Evolutionary conservation across 2,888 invertebrate species (phyloP).

Genomic region (Cataglyphis cursor): DNA sequence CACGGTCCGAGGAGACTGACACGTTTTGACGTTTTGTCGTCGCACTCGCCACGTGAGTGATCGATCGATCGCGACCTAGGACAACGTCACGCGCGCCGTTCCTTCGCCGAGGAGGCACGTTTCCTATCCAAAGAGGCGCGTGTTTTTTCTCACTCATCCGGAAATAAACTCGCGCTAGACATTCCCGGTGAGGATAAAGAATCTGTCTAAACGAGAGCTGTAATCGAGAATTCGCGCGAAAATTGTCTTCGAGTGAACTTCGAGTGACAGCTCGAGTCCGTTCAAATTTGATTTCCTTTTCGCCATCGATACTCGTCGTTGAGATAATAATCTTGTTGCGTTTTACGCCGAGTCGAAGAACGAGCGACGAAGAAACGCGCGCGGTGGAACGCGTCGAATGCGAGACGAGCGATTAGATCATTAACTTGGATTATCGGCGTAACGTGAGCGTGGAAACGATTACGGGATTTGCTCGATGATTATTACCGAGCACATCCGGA

Average conservation of each 20-base stretch:
- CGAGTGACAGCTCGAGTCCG: not conserved
- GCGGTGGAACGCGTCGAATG: conserved; percentile 15
- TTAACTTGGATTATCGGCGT: not conserved
- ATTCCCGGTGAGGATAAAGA: conserved; percentile 28
- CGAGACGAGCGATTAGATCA: conserved; percentile 14
- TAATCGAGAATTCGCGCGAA: not conserved
- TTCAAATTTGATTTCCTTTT: not conserved
- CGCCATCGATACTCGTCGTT: conserved; percentile 13
- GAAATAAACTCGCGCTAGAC: not conserved
- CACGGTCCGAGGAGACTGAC: conserved; percentile 34
- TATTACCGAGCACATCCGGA: conserved; percentile 1
- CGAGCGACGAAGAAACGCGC: not conserved
- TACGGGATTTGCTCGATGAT: conserved; percentile 4
- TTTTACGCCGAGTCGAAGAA: not conserved
- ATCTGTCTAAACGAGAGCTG: not conserved
- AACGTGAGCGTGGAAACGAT: conserved; percentile 23
- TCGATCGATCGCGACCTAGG: conserved; percentile 69
- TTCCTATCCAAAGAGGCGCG: conserved; percentile 28
- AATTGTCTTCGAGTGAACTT: not conserved
- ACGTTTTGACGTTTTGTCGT: conserved; percentile 43
- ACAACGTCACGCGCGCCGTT: conserved; percentile 63
- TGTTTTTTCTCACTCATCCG: not conserved
- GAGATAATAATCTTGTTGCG: not conserved
- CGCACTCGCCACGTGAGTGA: conserved; percentile 69
- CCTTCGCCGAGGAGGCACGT: conserved; percentile 23